phyloP scores from a whole-genome alignment of 1,140 invertebrate species.

The Euglossa dilemma region DNA sequence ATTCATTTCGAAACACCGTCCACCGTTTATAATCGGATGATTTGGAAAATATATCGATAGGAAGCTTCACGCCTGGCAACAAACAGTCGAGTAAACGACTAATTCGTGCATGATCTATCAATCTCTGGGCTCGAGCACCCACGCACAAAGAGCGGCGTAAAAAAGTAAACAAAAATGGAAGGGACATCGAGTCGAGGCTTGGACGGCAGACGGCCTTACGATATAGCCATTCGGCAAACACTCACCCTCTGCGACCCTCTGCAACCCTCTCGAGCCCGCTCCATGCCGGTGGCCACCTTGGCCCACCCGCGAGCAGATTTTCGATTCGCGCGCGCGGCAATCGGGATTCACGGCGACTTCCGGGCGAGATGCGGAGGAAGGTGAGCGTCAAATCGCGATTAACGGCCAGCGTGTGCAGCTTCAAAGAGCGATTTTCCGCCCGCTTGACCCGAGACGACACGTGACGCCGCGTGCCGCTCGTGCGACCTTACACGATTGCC shows the following conservation, averaged over 20 bases:
- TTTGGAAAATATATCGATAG: background rate
- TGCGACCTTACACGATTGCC: slow-evolving; percentile 61
- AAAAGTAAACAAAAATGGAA: slow-evolving; percentile 35
- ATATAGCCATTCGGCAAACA: slow-evolving; percentile 64
- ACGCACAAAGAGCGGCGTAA: background rate
- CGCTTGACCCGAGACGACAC: slow-evolving; percentile 64
- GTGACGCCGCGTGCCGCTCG: slow-evolving; percentile 57
- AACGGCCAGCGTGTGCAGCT: slow-evolving; percentile 56
- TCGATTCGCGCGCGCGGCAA: slow-evolving; percentile 48
- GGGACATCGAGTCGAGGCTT: slow-evolving; percentile 43
- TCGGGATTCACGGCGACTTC: slow-evolving; percentile 58
- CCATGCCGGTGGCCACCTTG: background rate
- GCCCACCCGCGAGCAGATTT: slow-evolving; percentile 51
- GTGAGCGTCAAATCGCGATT: slow-evolving; percentile 71
- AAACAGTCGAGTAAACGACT: background rate
- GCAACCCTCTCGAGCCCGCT: no score
- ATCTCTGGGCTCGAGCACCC: background rate
- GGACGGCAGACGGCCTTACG: slow-evolving; percentile 50
- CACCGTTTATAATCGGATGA: background rate
- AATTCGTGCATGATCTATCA: background rate
- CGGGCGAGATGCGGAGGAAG: slow-evolving; percentile 59
- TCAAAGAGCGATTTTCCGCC: slow-evolving; percentile 75
- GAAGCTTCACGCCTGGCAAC: background rate
- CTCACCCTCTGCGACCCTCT: slow-evolving; percentile 18
- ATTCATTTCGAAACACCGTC: background rate